Base-by-base conservation (phyloP, 1,140 invertebrate genomes). In the Eumeta japonica region DNA sequence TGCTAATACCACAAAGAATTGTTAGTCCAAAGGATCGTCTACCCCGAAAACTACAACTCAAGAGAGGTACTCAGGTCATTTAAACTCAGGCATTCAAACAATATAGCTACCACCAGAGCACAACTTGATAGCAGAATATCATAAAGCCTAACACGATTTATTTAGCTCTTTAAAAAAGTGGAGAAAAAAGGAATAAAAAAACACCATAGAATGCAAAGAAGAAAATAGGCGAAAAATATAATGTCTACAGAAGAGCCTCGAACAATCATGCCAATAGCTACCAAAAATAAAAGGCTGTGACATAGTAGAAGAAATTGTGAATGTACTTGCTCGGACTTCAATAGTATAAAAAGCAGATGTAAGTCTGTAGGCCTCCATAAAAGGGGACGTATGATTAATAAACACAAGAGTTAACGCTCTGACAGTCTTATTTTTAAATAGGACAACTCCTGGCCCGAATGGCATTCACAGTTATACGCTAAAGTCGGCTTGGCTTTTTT, bases 321-420 rank as follows among this genome's bases (percentile, higher is more conserved):
- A 39, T 11, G 12, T 9, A 10, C 29, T 39, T 10, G 20, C 27
- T 1, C 18, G 33, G 11, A 18, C 37, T 10, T 29, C 37, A 10
- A 33, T 39, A 24, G 30, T 39, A 0, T 15, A 33, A 32, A 31
- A 39, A 24, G 37, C 37, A 9, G 16, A 31, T 7, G 32, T 39
- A 31, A n/a, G n/a, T n/a, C n/a, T n/a, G n/a, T n/a, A n/a, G n/a
- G 16, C 10, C 5, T 7, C 3, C 20, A 11, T 7, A 4, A 20
- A 39, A 7, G 37, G 19, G 29, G 29, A 11, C 20, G 18, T 12
- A 20, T 29, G 27, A n/a, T n/a, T n/a, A n/a, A n/a, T n/a, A n/a
- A n/a, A n/a, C n/a, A n/a, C n/a, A n/a, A n/a, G n/a, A n/a, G n/a
- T 39, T 9, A 29, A 16, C 24, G 29, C 33, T 1, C 14, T 17